Base-by-base conservation (phyloP, 2,113 vertebrate genomes). In the Ageneiosus marmoratus region DNA sequence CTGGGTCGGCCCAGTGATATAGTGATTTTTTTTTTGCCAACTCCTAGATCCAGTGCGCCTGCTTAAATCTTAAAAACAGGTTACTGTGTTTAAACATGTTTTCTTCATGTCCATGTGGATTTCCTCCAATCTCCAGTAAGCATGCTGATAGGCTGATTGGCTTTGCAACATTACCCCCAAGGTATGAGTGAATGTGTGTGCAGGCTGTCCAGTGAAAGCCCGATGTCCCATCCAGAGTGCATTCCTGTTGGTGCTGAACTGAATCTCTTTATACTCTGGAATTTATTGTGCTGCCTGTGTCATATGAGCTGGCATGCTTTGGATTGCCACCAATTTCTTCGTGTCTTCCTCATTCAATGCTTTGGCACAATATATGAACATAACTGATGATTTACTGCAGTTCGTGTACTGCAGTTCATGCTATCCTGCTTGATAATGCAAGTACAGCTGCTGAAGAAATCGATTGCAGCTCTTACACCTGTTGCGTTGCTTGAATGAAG, bases 381-480 rank as follows among this genome's bases (percentile, higher is more conserved):
- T 13, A 55, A 55, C 29, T 76, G 29, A 15, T 56, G 34, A 58
- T 77, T 77, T 27, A 44, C 34, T 44, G 20, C 24, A 10, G 32
- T 55, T 37, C 41, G 22, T 56, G 20, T 60, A 16, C 34, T 78
- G 6, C 16, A 11, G 50, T 60, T 60, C 34, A 55, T 4, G 11
- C 34, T 60, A 27, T 63, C 29, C 4, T 50, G 44, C 41, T 12
- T 81, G 67, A 56, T 22, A 81, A 29, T 73, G 53, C 37, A 65
- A 76, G 72, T 60, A 75, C 27, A 34, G 4, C n/a, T 1, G 27
- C 56, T 51, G 46, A 76, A 53, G 29, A 76, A 76, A 82, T 65
- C 81, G 20, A 41, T 7, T 22, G 44, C 15, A n/a, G 29, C 51
- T 13, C 37, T 18, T 82, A 44, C 58, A 63, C 34, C 56, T 75